phyloP scores from a whole-genome alignment of 1,140 invertebrate genomes.

The Heliconius nattereri region DNA sequence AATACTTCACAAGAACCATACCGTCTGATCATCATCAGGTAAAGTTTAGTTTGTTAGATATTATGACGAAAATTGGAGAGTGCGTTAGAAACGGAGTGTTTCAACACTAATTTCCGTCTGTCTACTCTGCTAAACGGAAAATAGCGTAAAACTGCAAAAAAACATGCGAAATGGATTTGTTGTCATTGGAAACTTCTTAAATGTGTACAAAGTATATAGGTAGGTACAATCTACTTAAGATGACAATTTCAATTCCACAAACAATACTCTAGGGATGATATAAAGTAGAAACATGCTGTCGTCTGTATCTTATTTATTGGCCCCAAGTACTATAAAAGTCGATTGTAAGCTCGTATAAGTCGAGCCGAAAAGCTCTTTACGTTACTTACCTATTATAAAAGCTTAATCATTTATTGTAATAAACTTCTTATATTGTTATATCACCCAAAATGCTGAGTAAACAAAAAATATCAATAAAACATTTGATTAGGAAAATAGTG shows the following conservation, averaged over 20 bases:
- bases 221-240: background rate
- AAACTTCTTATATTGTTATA: too few relatives aligned
- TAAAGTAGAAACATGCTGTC: slow-evolving; percentile 11
- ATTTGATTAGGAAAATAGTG: too few relatives aligned
- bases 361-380: slow-evolving; percentile 7
- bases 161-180: background rate
- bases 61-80: too few relatives aligned
- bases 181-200: background rate
- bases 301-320: slow-evolving; percentile 13
- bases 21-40: slow-evolving; percentile 92
- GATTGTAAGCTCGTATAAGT: slow-evolving; percentile 3
- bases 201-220: background rate
- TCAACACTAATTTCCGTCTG: too few relatives aligned
- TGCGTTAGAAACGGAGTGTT: too few relatives aligned
- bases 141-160: background rate
- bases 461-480: too few relatives aligned
- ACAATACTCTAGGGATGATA: slow-evolving; percentile 8
- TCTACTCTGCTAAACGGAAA: too few relatives aligned
- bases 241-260: slow-evolving; percentile 12
- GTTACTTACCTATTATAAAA: slow-evolving; percentile 2
- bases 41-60: background rate
- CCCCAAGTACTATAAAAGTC: slow-evolving; percentile 1
- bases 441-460: too few relatives aligned
- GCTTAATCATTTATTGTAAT: background rate
- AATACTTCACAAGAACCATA: slow-evolving; percentile 96